phyloP scores from a whole-genome alignment of 92 coral and sea anemone genomes.

The Epizoanthus fatuus region DNA sequence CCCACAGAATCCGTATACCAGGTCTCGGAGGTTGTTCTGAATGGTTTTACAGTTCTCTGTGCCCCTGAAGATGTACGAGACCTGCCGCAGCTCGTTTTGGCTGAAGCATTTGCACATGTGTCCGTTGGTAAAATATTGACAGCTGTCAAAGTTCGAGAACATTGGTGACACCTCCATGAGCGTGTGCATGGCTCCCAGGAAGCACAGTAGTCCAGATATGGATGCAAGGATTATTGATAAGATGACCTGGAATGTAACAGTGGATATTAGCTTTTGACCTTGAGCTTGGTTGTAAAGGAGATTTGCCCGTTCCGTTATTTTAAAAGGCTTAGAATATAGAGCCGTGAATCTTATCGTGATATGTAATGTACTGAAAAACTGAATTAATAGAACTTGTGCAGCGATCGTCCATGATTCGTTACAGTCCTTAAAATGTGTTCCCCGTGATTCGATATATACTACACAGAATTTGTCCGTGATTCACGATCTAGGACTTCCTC shows the following conservation, averaged over 20 bases:
- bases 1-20: conserved; percentile 97
- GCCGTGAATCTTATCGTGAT: neutral
- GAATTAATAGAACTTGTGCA: too few relatives aligned
- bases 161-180: conserved; percentile 81
- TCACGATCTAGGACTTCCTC: too few relatives aligned
- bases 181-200: conserved; percentile 81
- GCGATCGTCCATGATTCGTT: too few relatives aligned
- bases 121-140: conserved; percentile 81
- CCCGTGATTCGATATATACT: too few relatives aligned
- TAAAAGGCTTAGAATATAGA: neutral
- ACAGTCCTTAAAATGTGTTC: too few relatives aligned
- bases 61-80: conserved; percentile 87
- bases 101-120: conserved; percentile 91
- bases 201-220: conserved; percentile 75
- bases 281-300: neutral
- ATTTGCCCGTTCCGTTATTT: too few relatives aligned
- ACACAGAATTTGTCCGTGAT: too few relatives aligned
- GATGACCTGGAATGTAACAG: conserved; percentile 56
- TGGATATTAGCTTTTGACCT: neutral
- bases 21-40: conserved; percentile 78
- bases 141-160: conserved; percentile 83
- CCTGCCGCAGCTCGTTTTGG: conserved; percentile 82
- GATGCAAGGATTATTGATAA: conserved; percentile 71
- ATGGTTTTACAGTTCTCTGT: conserved; percentile 88
- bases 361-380: too few relatives aligned